Percentiles rank a stretch among this genome's conserved stretches.
Evolutionary conservation across 2,888 invertebrate species (phyloP).

Genomic region (Platynereis dumerilii): DNA sequence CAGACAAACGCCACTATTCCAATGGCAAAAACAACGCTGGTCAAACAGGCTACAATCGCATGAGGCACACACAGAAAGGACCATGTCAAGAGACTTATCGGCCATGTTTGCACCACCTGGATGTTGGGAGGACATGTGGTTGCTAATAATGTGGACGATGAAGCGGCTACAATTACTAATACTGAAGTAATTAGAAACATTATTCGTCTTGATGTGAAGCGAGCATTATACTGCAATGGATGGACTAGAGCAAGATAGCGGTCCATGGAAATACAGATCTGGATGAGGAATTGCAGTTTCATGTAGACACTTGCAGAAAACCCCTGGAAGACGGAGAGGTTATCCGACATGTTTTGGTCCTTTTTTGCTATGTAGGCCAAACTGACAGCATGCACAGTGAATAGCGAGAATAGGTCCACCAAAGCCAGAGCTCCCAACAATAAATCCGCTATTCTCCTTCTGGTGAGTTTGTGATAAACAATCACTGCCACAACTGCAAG

Average conservation of each 20-base stretch:
- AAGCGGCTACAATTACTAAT: not conserved
- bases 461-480: not conserved
- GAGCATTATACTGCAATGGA: not conserved
- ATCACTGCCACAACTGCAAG: not conserved
- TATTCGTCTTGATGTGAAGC: not conserved
- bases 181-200: not conserved
- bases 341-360: not conserved
- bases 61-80: not conserved
- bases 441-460: not conserved
- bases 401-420: constrained; percentile 1
- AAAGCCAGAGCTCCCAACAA: not conserved
- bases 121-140: not conserved
- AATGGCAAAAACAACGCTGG: not conserved
- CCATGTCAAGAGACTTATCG: not conserved
- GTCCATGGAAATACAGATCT: not conserved
- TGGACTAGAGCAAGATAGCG: not conserved
- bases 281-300: constrained; percentile 2
- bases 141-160: not conserved
- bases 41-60: not conserved
- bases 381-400: not conserved
- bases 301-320: constrained; percentile 9
- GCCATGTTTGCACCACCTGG: not conserved
- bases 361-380: not conserved
- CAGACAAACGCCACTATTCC: not conserved
- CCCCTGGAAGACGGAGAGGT: not conserved